Base-by-base conservation (phyloP, 2,797 vertebrate genomes). In the Glossophaga mutica region DNA sequence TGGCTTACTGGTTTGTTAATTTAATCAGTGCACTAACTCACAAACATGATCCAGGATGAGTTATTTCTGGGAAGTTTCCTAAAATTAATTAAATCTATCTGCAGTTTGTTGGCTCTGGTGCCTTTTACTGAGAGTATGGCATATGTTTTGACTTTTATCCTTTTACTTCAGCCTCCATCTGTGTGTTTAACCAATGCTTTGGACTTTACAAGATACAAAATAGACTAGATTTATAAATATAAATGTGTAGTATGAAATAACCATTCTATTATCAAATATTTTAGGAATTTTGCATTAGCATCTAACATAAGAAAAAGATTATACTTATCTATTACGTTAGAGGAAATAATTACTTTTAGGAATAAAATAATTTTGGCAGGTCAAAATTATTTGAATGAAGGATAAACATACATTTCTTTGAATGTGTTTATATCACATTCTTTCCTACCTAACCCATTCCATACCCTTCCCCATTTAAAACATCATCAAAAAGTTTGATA, bases 381-480 rank as follows among this genome's bases (percentile, higher is more conserved):
- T 4, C 12, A 77, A 22, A 48, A 77, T 71, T 94, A 95, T 88
- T 70, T 91, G 67, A 94, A 70, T 87, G 6, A 92, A 89, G 44
- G 74, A 74, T 50, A 34, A 79, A 74, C 15, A 85, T 4, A 10
- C 4, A 26, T 87, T 70, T 52, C 34, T 93, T 39, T 81, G 21
- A 70, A 82, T 39, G 10, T 93, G 44, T 82, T 71, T 81, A 3
- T 67, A 77, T 71, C 71, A 50, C 6, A 55, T 50, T 93, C 6
- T 79, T 39, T 83, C 68, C 16, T 70, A 62, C 15, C 46, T 50
- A 87, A 55, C 8, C 37, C 32, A 88, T 89, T 62, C 81, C 18
- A 65, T 12, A 26, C 22, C 11, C 19, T 3, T 9, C 32, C 62
- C 32, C 32, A 22, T 59, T 71, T 77, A 78, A 94, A 90, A 78